phyloP scores from a whole-genome alignment of 2,113 vertebrate species.

The Ochotona princeps region DNA sequence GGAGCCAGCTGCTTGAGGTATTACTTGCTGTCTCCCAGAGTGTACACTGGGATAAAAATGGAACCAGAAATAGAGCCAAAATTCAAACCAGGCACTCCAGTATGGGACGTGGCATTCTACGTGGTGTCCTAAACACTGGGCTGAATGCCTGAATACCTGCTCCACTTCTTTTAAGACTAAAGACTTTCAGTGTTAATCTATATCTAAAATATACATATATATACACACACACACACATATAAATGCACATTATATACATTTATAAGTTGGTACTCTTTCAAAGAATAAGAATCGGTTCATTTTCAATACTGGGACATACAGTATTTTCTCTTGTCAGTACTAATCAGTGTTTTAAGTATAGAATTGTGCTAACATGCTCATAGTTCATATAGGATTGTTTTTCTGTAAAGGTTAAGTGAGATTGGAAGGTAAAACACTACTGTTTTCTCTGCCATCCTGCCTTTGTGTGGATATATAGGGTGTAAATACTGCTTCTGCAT shows the following conservation, averaged over 20 bases:
- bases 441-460: not conserved
- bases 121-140: too few relatives aligned
- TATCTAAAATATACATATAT: slow-evolving; percentile 37
- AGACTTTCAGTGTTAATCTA: slow-evolving; percentile 13
- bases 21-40: too few relatives aligned
- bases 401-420: slow-evolving; percentile 29
- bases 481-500: not conserved
- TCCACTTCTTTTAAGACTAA: not conserved
- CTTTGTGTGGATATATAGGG: not conserved
- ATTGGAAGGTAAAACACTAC: not conserved
- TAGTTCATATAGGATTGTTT: slow-evolving; percentile 31
- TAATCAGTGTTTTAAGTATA: slow-evolving; percentile 24
- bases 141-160: too few relatives aligned
- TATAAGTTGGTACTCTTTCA: not conserved
- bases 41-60: too few relatives aligned
- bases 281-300: slow-evolving; percentile 24
- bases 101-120: too few relatives aligned
- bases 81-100: too few relatives aligned
- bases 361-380: slow-evolving; percentile 18
- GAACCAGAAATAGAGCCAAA: too few relatives aligned
- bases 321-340: slow-evolving; percentile 2
- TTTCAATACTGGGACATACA: slow-evolving; percentile 13
- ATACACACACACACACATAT: not conserved
- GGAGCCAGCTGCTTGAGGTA: too few relatives aligned
- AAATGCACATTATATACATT: too few relatives aligned